Evolutionary conservation across 2,797 vertebrate genomes (phyloP).

Genomic region (Gymnothorax javanicus): DNA sequence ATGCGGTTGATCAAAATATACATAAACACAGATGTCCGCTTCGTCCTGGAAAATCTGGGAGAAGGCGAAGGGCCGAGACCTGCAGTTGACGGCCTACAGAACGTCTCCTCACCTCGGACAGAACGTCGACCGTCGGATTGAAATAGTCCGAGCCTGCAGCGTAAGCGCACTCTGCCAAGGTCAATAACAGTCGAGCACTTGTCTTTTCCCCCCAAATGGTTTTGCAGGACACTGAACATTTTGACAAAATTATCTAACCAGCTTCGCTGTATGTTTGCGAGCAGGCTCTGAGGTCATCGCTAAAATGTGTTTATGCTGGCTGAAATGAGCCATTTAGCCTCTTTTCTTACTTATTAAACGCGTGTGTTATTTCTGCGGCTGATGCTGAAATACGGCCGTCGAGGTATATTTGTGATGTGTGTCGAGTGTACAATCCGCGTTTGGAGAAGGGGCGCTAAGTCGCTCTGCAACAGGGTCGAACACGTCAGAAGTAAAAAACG

Average conservation of each 20-base stretch:
- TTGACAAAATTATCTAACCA: slow-evolving; percentile 97
- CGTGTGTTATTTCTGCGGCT: slow-evolving; percentile 73
- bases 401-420: slow-evolving; percentile 65
- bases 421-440: slow-evolving; percentile 30
- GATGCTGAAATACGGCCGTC: slow-evolving; percentile 76
- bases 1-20: slow-evolving; percentile 54
- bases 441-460: slow-evolving; percentile 10
- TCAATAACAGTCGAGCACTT: slow-evolving; percentile 85
- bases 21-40: slow-evolving; percentile 54
- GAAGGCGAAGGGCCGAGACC: slow-evolving; percentile 61
- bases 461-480: background rate
- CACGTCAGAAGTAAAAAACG: background rate
- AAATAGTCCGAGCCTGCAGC: slow-evolving; percentile 76
- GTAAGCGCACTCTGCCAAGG: slow-evolving; percentile 81
- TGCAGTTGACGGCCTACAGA: slow-evolving; percentile 70
- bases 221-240: slow-evolving; percentile 93
- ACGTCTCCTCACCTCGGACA: slow-evolving; percentile 76
- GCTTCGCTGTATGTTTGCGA: slow-evolving; percentile 85
- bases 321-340: slow-evolving; percentile 73
- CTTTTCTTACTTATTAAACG: slow-evolving; percentile 74
- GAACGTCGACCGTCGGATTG: slow-evolving; percentile 79
- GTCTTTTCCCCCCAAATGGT: slow-evolving; percentile 88
- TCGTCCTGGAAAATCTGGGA: slow-evolving; percentile 62
- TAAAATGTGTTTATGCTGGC: slow-evolving; percentile 94
- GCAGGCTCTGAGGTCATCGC: slow-evolving; percentile 93